Evolutionary conservation across 1,140 invertebrate genomes (phyloP).

Genomic region (Cephus cinctus): DNA sequence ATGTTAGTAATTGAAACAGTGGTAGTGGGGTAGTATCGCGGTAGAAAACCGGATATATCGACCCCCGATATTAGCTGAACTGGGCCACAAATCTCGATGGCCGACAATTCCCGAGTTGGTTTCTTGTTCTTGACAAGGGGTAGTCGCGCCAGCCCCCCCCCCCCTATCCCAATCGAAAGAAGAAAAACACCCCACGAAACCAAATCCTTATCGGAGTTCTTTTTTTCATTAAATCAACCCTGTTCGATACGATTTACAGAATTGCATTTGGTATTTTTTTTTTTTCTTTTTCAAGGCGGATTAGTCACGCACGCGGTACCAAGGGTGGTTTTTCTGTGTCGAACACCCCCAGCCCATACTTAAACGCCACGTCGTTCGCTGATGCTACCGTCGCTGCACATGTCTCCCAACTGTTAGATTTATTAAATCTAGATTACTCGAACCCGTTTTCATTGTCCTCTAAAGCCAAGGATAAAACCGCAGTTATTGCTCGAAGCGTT

Average conservation of each 20-base stretch:
- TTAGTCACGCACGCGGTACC: constrained; percentile 55
- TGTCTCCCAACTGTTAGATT: constrained; percentile 55
- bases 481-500: too few species aligned
- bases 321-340: constrained; percentile 16
- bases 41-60: constrained; percentile 8
- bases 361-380: neutral
- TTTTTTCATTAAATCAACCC: too few species aligned
- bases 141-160: too few species aligned
- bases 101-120: too few species aligned
- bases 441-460: constrained; percentile 51
- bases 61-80: constrained; percentile 8
- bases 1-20: too few species aligned
- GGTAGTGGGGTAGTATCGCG: too few species aligned
- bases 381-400: neutral
- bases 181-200: too few species aligned
- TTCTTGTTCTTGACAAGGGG: too few species aligned
- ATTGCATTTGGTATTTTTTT: constrained; percentile 19
- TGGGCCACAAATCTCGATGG: constrained; percentile 5
- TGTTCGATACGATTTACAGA: too few species aligned
- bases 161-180: too few species aligned
- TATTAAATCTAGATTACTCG: constrained; percentile 59
- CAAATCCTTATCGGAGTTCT: too few species aligned
- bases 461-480: constrained; percentile 50
- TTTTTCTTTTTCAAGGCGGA: constrained; percentile 37
- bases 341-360: constrained; percentile 4